Evolutionary conservation across 2,113 vertebrate species (phyloP), one percentile per base, ranked within the genome.

Genomic region (Dolichotis patagonum): DNA sequence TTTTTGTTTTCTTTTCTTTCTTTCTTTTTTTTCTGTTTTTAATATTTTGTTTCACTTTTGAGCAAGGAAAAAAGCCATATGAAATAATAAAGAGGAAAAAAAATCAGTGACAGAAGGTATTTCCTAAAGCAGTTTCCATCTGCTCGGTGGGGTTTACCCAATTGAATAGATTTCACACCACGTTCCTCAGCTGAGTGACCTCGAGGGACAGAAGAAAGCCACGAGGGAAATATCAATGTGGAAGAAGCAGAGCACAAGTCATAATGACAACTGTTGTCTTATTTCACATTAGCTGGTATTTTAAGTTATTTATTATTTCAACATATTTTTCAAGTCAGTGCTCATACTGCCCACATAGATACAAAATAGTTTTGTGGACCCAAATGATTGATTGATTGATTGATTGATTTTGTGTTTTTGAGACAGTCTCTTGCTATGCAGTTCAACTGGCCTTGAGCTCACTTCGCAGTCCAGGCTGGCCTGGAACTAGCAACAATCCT

Each of bases 1-100:
- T 52, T 52, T 52, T 52, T 52, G 6, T 10, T 52, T 52, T 52
- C 10, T 41, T 19, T 13, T 26, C 46, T 46, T 46, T 46, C 46
- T 46, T 46, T 46, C 46, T 46, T 46, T 46, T 7, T 46, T 46
- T 46, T 7, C 58, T 58, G 28, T 32, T 46, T 8, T 75, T 91
- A 11, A 20, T 58, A 24, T 28, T 30, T 26, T 19, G 4, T 41
- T 69, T 95, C 95, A 35, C 30, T 46, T 65, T 54, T 67, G 84
- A 88, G 32, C 17, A 88, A 38, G 22, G 24, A 32, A 17, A 30
- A 69, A 92, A 52, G 30, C 82, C 38, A 69, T 41, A 43, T 43
- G 24, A 56, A 93, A 91, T 87, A 85, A 91, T 46, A 22, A 93
- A 88, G 67, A 62, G 91, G n/a, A 67, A 83, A 91, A 91, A 75